A percentile compares a stretch with the other conserved stretches of the same genome.
These are phyloP conservation scores for Leucophenga varia DNA, from an alignment of 1,140 invertebrate species.

Conservation along the genomic window DNA sequence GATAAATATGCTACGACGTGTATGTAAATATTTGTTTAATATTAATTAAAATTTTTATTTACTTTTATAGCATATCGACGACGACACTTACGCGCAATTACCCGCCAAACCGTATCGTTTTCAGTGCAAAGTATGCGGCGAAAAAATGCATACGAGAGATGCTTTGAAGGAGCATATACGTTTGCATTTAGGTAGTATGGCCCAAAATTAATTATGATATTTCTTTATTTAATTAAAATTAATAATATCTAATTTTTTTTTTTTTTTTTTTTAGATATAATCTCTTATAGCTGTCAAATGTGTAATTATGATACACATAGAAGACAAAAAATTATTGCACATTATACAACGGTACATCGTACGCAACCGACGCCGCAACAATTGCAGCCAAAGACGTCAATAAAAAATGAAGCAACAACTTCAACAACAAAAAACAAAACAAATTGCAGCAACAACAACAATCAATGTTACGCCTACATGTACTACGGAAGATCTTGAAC, in stretches of 20 bases:
- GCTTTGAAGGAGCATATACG: constrained; percentile 39
- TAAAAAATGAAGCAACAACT: not conserved
- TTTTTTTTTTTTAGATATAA: constrained; percentile 20
- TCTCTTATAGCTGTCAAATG: constrained; percentile 30
- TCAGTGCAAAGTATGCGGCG: constrained; percentile 18
- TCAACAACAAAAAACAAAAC: not conserved
- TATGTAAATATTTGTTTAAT: too few species aligned
- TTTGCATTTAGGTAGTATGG: constrained; percentile 33
- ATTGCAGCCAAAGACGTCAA: constrained; percentile 24
- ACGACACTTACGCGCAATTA: too few species aligned
- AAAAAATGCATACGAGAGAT: constrained; percentile 14
- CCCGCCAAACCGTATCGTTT: constrained; percentile 7
- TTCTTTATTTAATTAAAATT: not conserved
- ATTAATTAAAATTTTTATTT: too few species aligned
- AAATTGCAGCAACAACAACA: constrained; percentile 9
- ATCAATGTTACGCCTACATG: constrained; percentile 32
- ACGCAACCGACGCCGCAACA: constrained; percentile 22
- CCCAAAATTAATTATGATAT: not conserved
- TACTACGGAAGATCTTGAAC: constrained; percentile 38
- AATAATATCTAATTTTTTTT: not conserved
- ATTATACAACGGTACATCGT: constrained; percentile 20
- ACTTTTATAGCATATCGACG: too few species aligned
- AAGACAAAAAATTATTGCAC: constrained; percentile 25
- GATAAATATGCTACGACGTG: too few species aligned
- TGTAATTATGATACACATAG: constrained; percentile 36